Evolutionary conservation across 35 echinoderm and acorn worm species (phyloP).

Genomic region (Lytechinus pictus): DNA sequence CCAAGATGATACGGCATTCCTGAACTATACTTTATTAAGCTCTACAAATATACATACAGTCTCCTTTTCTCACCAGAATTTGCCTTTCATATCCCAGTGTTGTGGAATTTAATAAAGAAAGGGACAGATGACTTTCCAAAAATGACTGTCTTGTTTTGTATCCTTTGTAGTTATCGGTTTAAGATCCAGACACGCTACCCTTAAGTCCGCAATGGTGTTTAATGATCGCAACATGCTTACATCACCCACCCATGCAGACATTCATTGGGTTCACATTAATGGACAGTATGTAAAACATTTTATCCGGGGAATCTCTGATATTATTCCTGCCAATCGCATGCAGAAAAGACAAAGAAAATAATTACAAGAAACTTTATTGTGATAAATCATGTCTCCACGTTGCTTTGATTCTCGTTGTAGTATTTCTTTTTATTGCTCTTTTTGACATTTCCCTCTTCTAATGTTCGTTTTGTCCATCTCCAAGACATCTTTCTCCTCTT

Average conservation of each 20-base stretch:
- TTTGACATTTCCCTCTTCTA: too few species aligned
- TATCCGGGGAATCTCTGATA: neutral
- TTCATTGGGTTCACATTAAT: neutral
- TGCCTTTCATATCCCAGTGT: neutral
- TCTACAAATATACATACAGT: neutral
- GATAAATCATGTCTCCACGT: too few species aligned
- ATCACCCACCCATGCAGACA: neutral
- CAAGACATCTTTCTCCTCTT: too few species aligned
- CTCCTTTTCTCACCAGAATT: conserved; percentile 2
- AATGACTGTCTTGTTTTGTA: neutral
- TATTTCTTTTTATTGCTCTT: too few species aligned
- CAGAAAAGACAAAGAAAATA: neutral
- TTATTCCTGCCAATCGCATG: neutral
- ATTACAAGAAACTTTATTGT: neutral
- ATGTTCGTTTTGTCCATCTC: too few species aligned
- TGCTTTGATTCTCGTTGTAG: too few species aligned
- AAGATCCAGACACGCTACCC: neutral
- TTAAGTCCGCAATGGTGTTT: neutral
- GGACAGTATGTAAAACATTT: neutral
- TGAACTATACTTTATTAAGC: neutral
- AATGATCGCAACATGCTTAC: neutral
- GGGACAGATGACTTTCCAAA: neutral
- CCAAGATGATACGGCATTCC: neutral
- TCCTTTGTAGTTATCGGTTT: neutral
- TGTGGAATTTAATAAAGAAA: neutral